Conservation (phyloP, 2,113 vertebrate genomes). For the Pluvialis apricaria region DNA sequence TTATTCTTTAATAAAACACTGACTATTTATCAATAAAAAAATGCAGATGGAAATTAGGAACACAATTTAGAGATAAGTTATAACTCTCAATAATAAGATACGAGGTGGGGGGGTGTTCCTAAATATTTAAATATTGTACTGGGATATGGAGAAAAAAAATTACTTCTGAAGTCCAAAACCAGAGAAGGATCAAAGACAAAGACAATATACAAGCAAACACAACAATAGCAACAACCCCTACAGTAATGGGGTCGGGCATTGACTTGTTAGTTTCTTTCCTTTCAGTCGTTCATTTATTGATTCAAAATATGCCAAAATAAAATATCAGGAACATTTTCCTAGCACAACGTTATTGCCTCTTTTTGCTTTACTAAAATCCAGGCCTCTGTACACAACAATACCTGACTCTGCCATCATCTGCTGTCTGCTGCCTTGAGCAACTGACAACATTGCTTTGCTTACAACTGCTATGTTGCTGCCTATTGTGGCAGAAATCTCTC, state of each 20-base stretch:
- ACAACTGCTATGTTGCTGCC: conserved; percentile 6
- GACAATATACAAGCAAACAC: not conserved
- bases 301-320: not conserved
- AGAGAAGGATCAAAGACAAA: not conserved
- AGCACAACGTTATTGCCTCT: not conserved
- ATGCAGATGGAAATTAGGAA: not conserved
- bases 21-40: not conserved
- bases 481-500: not conserved
- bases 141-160: not conserved
- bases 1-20: not conserved
- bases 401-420: not conserved
- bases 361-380: not conserved
- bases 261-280: not conserved
- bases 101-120: accelerated
- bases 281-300: not conserved
- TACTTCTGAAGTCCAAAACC: not conserved
- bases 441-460: conserved; percentile 6
- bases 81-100: not conserved
- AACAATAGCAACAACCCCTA: not conserved
- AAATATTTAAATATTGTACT: not conserved
- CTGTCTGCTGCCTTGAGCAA: not conserved
- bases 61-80: not conserved
- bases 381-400: not conserved
- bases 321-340: not conserved
- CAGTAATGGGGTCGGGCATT: not conserved